Base-by-base conservation (phyloP, 2,888 invertebrate species). In the Apamea crenata region DNA sequence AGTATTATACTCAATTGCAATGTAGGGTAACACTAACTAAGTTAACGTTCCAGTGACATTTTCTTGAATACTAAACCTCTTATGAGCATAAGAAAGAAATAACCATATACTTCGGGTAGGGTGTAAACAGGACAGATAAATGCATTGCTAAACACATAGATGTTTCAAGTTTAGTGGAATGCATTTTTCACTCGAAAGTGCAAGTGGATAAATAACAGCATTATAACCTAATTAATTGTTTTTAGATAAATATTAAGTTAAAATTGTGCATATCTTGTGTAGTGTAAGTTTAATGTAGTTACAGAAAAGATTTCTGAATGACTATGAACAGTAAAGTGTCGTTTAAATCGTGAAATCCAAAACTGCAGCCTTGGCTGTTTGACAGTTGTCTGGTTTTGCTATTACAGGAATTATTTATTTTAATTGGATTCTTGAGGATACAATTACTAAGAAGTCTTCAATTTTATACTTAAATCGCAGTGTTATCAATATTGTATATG, bases 291-390 rank as follows among this genome's bases (percentile, higher is more conserved):
- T 67, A 67, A 32, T 40, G 2, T 66, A 69, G 36, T 29, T 40
- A 32, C n/a, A 14, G 1, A 75, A 50, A 47, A 75, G 10, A 12
- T 67, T 73, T 77, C n/a, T 29, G 1, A 25, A 29, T 40, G 29
- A 63, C 53, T 80, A 65, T 65, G 73, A 79, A 81, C 59, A 36
- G 40, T 69, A 79, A 82, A 82, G 40, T 79, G 74, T 82, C 61
- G 74, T 25, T 67, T 79, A 83, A 82, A 77, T 79, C 83, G 82
- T 87, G 81, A 86, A 90, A 83, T 84, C 59, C 29, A 75, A 80
- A 89, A 81, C 84, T 91, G 87, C 85, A 91, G 87, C 91, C 90
- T 91, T 89, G 90, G 83, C 80, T 88, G 69, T 90, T 91, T 93
- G 93, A 92, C 93, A 93, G 92, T 85, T 90, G 66, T 59, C 66